Evolutionary conservation across 1,140 invertebrate species (phyloP), one percentile per base, ranked within the genome.

Genomic region (Paracyclopina nana): DNA sequence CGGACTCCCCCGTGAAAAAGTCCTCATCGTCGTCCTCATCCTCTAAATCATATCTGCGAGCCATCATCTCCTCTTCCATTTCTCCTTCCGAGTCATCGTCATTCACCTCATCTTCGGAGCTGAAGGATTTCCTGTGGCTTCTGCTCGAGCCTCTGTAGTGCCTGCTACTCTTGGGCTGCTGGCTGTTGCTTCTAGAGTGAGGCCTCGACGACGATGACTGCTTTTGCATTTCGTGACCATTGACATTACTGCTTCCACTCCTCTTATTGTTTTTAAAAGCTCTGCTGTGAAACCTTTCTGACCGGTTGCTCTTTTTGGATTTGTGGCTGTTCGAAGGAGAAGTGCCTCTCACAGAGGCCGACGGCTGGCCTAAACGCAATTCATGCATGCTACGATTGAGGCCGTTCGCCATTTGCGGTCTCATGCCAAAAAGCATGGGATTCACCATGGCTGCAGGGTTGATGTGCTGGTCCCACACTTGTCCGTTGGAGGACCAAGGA

Each of bases 1-100:
- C 52, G 6, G 56, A 54, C n/a, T 49, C 48, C 29, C 72, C 71
- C 18, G 54, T 42, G 50, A 44, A 30, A 31, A 55, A 30, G 38
- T 53, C 48, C 25, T 50, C 54, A 24, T 41, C 53, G 22, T 55
- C 31, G 0, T 20, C 51, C 30, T 34, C 26, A 43, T 40, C 46
- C 12, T 41, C 51, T 26, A 44, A 34, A n/a, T n/a, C n/a, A n/a
- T n/a, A n/a, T n/a, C n/a, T n/a, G n/a, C n/a, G n/a, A n/a, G n/a
- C n/a, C n/a, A n/a, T n/a, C n/a, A n/a, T n/a, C 20, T 9, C 34
- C 34, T 4, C 3, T 20, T 4, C 34, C 34, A 16, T 20, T 38
- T 38, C 34, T 38, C 8, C 34, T 20, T 4, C 34, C 3, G 2
- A n/a, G n/a, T n/a, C n/a, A n/a, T n/a, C n/a, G n/a, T n/a, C n/a